Evolutionary conservation across 2,888 invertebrate species (phyloP), one percentile per base, ranked within the genome.

Genomic region (Synanthedon formicaeformis): DNA sequence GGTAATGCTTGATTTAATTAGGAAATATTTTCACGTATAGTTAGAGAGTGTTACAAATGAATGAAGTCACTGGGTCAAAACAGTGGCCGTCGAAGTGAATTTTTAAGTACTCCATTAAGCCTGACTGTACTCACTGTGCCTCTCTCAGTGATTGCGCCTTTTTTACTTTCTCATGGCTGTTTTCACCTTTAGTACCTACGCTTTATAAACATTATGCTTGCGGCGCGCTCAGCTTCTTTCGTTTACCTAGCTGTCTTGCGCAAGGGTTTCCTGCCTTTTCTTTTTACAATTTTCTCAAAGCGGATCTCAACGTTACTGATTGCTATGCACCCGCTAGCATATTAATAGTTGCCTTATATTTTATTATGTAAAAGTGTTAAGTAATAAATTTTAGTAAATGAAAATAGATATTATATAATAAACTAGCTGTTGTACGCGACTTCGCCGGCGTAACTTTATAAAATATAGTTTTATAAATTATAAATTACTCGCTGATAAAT

Each of bases 141-240:
- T 83, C 78, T 78, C 74, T 77, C 74, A 71, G 62, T 79, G 79
- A 86, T 85, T 85, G 82, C 83, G 69, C 76, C 85, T 83, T 34
- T 34, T 34, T 76, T 78, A 85, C 77, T 76, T 79, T 80, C 78
- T 76, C 73, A 73, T 68, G 71, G 60, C 64, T 60, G 67, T 74
- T 34, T 75, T 75, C 73, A 67, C 72, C 66, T 62, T 63, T 68
- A 71, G 73, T 56, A 61, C 63, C 62, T 64, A 45, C 14, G 63
- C 66, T 71, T 61, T 72, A 68, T 76, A 68, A 72, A 67, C 68
- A 65, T 56, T 59, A 58, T 58, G 71, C 76, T 73, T 62, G 65
- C 65, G 69, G 71, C 70, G 57, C 60, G 56, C 60, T 64, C 59
- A 56, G 55, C 62, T 65, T 58, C 58, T 62, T 58, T 56, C 60